phyloP scores from a whole-genome alignment of 2,888 invertebrate genomes.

The Aphidoletes aphidimyza region DNA sequence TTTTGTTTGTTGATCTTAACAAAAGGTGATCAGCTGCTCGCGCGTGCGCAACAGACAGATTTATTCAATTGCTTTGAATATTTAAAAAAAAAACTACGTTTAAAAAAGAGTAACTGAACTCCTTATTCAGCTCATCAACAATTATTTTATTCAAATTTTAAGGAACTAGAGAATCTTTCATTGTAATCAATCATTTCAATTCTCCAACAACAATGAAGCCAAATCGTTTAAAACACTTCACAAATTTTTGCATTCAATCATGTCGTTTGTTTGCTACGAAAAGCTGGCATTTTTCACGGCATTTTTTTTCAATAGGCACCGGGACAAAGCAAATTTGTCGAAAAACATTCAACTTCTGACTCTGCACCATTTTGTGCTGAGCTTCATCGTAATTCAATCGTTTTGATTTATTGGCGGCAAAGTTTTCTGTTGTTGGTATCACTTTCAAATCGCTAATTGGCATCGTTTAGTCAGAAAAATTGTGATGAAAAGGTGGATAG shows the following conservation, averaged over 20 bases:
- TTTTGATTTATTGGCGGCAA: neutral
- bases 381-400: slow-evolving; percentile 36
- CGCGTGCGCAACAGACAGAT: slow-evolving; percentile 39
- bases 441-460: slow-evolving; percentile 21
- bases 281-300: neutral
- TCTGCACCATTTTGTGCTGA: neutral
- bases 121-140: slow-evolving; percentile 5
- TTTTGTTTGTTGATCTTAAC: neutral
- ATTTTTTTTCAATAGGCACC: neutral
- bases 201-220: neutral
- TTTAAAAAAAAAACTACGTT: neutral
- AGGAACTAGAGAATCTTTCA: neutral
- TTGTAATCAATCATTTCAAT: neutral
- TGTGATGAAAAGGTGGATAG: neutral
- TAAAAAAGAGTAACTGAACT: no score
- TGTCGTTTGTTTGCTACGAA: neutral
- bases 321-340: neutral
- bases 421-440: slow-evolving; percentile 13
- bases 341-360: neutral
- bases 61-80: neutral
- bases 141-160: neutral
- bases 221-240: no score
- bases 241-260: no score
- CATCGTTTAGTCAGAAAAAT: neutral
- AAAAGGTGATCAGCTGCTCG: slow-evolving; percentile 37